These are phyloP conservation scores for Drosophila parvula DNA, from an alignment of 1,140 invertebrate species.

Conservation along the genomic window DNA sequence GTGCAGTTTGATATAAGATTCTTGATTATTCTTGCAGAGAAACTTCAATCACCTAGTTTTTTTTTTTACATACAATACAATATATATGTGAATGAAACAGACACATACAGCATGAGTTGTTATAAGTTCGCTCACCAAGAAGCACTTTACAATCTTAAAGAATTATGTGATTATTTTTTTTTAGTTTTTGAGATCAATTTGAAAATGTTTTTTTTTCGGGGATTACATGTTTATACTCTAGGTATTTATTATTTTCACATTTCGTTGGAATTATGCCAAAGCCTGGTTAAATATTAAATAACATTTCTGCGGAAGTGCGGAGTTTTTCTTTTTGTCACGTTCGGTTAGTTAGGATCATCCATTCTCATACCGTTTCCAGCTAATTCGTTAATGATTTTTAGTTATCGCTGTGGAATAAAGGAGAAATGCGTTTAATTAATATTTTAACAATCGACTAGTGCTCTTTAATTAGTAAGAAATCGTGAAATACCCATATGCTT, in stretches of 20 bases:
- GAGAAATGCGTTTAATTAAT: slow-evolving; percentile 20
- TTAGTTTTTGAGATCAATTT: slow-evolving; percentile 72
- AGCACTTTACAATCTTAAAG: slow-evolving; percentile 26
- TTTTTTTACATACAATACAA: slow-evolving; percentile 31
- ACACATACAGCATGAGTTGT: slow-evolving; percentile 14
- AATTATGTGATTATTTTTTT: slow-evolving; percentile 40
- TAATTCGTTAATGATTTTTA: slow-evolving; percentile 27
- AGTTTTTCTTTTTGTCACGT: neutral
- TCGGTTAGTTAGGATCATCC: slow-evolving; percentile 13
- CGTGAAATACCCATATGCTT: slow-evolving; percentile 58
- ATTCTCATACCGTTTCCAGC: slow-evolving; percentile 15
- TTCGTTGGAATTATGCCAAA: slow-evolving; percentile 32
- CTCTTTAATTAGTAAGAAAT: slow-evolving; percentile 51
- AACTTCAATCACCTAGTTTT: slow-evolving; percentile 14
- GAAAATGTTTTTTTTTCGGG: slow-evolving; percentile 56
- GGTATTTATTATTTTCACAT: slow-evolving; percentile 9
- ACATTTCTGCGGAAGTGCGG: slow-evolving; percentile 15
- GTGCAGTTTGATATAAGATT: slow-evolving; percentile 42
- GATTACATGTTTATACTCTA: slow-evolving; percentile 28
- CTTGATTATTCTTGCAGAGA: slow-evolving; percentile 20
- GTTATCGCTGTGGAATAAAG: slow-evolving; percentile 61
- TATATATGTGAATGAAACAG: slow-evolving; percentile 8
- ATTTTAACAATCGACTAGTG: slow-evolving; percentile 18
- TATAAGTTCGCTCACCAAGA: slow-evolving; percentile 2
- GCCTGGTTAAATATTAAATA: slow-evolving; percentile 38